Conservation (phyloP, 2,797 vertebrate genomes). For the Amphiprion clarkii region DNA sequence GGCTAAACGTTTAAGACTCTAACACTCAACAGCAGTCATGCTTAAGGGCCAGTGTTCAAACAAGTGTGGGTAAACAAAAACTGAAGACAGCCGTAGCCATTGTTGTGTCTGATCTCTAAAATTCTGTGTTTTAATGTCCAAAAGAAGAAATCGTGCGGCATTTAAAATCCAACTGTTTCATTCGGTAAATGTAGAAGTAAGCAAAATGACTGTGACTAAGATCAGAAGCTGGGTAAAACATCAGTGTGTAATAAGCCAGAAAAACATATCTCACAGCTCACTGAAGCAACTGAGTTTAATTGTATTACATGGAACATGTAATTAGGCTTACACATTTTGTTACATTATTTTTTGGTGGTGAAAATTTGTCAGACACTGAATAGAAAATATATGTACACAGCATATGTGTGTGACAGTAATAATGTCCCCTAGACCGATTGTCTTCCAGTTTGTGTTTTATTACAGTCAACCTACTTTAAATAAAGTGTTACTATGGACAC, state of each 20-base stretch:
- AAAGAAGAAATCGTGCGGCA: neutral
- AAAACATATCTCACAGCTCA: slow-evolving; percentile 47
- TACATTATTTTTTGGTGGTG: slow-evolving; percentile 4
- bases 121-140: neutral
- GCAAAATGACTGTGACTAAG: slow-evolving; percentile 19
- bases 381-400: too few relatives aligned
- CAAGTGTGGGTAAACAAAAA: neutral
- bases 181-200: slow-evolving; percentile 4
- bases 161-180: slow-evolving; percentile 28
- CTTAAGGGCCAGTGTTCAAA: slow-evolving; percentile 11
- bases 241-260: slow-evolving; percentile 28
- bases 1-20: slow-evolving; percentile 33
- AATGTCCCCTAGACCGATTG: neutral
- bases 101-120: slow-evolving; percentile 3
- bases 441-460: slow-evolving; percentile 14
- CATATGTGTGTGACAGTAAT: neutral
- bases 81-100: neutral
- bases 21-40: slow-evolving; percentile 2
- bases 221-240: slow-evolving; percentile 26
- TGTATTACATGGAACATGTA: slow-evolving; percentile 33
- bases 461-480: slow-evolving; percentile 25
- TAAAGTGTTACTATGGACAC: neutral
- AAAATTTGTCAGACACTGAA: neutral
- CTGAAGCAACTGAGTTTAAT: slow-evolving; percentile 49
- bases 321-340: slow-evolving; percentile 18